Base-by-base conservation (phyloP, 2,888 invertebrate species). In the Augochlorella aurata region DNA sequence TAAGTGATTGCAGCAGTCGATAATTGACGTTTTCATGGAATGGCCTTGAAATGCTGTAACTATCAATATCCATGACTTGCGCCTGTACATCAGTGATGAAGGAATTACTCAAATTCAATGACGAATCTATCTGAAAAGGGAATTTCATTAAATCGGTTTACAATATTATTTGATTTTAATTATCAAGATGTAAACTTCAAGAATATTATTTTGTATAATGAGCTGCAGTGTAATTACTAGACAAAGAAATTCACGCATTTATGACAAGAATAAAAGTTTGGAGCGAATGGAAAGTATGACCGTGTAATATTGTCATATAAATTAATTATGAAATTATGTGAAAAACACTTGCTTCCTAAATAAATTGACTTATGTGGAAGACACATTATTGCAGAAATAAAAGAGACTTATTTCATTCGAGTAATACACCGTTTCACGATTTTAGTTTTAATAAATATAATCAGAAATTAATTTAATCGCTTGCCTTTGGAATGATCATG, bases 401-500 rank as follows among this genome's bases (percentile, higher is more conserved):
- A 24, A 14, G 21, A 14, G 12, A 21, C 4, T 21, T 21, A 21
- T 54, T 54, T 24, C 24, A 24, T 58, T 58, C 24, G 8, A 18
- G 3, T 5, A 63, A 16, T 18, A 9, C 10, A 18, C 18, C 8
- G 4, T 18, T 38, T 18, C 29, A 38, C 18, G 10, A 38, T 38
- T 38, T 38, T 9, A 24, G 2, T 58, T 24, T 16, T 58, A 24
- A 58, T 14, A 12, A 24, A 16, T 58, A 24, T 0, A 16, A 10
- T 38, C 1, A 38, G 18, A 38, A 38, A 21, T 49, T 10, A 69
- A 69, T 77, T 68, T 21, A 54, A 47, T 77, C 61, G 21, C 91
- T 86, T 93, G 91, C 83, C 93, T 94, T 88, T 74, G 86, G 71
- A 8, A 89, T 71, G 7, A 93, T 73, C 2, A 91, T 86, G 83